A percentile compares a stretch with the other conserved stretches of the same genome.
phyloP scores from a whole-genome alignment of 2,113 vertebrate species.

The Eudyptes chrysolophus region DNA sequence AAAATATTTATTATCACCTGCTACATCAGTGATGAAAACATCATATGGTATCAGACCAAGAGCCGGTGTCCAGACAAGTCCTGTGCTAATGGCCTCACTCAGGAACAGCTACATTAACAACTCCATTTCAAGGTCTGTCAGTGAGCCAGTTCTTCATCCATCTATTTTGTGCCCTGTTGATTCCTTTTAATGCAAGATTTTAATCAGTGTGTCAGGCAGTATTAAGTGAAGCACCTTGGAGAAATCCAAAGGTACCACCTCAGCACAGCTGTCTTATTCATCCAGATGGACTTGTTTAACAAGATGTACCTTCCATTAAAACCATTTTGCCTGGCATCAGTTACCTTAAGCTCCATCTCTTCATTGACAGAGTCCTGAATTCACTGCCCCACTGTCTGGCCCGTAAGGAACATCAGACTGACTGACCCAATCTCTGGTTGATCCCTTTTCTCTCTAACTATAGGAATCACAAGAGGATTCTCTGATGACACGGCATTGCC shows the following conservation, averaged over 20 bases:
- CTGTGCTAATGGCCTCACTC: background rate
- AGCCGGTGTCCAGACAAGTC: background rate
- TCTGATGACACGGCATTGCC: background rate
- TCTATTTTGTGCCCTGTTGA: background rate
- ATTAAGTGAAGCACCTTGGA: background rate
- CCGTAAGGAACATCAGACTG: background rate
- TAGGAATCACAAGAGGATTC: background rate
- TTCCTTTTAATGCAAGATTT: conserved; percentile 12
- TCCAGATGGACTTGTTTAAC: background rate
- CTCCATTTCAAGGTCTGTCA: background rate
- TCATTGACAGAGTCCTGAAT: background rate
- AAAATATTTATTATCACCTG: background rate
- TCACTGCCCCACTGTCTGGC: background rate
- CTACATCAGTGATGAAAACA: background rate
- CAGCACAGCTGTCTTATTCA: background rate
- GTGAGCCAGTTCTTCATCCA: background rate
- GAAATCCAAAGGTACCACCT: conserved; percentile 3
- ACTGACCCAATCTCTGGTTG: background rate
- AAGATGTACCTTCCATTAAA: conserved; percentile 1
- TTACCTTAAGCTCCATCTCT: background rate
- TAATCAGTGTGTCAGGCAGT: background rate
- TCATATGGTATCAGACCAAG: background rate
- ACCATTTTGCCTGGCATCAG: background rate
- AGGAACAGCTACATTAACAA: background rate
- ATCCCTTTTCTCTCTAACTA: background rate